Evolutionary conservation across 1,140 invertebrate genomes (phyloP).

Genomic region (Cephus cinctus): DNA sequence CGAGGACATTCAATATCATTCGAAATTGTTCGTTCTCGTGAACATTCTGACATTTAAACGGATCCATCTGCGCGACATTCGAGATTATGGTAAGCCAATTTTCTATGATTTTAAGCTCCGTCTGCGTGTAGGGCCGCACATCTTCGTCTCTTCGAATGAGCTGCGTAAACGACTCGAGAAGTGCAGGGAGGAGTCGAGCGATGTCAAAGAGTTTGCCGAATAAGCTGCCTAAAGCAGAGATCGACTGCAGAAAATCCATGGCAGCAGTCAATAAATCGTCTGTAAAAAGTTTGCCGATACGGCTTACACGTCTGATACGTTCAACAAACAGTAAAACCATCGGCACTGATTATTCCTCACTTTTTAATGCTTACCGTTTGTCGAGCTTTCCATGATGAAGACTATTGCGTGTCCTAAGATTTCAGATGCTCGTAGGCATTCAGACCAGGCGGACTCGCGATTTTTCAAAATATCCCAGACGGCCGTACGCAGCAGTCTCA

Average conservation of each 20-base stretch:
- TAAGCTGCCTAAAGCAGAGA: constrained; percentile 19
- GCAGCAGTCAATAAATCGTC: constrained; percentile 35
- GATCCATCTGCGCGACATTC: constrained; percentile 18
- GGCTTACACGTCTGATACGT: not conserved
- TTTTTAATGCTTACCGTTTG: constrained; percentile 59
- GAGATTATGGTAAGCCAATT: constrained; percentile 31
- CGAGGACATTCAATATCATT: constrained; percentile 23
- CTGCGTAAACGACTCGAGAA: constrained; percentile 34
- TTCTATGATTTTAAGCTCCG: constrained; percentile 23
- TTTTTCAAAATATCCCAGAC: constrained; percentile 55
- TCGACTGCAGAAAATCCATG: constrained; percentile 32
- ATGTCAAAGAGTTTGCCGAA: constrained; percentile 25
- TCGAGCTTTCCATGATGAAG: constrained; percentile 69
- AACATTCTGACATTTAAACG: constrained; percentile 16
- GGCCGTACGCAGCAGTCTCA: constrained; percentile 63
- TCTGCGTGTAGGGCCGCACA: constrained; percentile 19
- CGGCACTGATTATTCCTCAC: not conserved
- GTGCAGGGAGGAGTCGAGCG: constrained; percentile 23
- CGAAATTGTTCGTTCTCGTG: constrained; percentile 16
- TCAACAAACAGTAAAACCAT: not conserved
- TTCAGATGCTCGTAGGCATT: constrained; percentile 51
- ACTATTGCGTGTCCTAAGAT: constrained; percentile 58
- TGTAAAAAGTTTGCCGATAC: constrained; percentile 19
- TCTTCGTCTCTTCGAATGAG: constrained; percentile 18
- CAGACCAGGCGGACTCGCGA: constrained; percentile 52